phyloP scores from a whole-genome alignment of 2,888 invertebrate species.

The Pemphredon lugubris region DNA sequence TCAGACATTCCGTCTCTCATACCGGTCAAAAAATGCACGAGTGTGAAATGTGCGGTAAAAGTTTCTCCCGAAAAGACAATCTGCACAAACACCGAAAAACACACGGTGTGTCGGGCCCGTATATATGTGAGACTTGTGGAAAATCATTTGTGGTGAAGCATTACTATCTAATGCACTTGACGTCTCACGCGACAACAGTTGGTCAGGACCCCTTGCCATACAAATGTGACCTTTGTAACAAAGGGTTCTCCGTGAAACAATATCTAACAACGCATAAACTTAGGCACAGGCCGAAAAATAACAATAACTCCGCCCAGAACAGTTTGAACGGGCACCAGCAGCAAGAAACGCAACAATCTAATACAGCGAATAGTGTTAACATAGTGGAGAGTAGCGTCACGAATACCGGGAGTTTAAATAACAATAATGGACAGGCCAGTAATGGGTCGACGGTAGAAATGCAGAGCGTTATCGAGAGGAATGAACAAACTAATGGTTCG shows the following conservation, averaged over 20 bases:
- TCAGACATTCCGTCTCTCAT: conserved; percentile 86
- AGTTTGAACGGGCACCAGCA: conserved; percentile 57
- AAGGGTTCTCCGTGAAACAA: conserved; percentile 84
- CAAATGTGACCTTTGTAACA: conserved; percentile 84
- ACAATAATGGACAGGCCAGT: conserved; percentile 67
- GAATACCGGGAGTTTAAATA: conserved; percentile 63
- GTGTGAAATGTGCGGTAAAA: conserved; percentile 84
- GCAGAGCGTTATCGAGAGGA: conserved; percentile 75
- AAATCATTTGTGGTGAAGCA: conserved; percentile 86
- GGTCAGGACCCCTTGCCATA: conserved; percentile 81
- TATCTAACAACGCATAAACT: conserved; percentile 85
- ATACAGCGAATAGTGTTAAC: conserved; percentile 55
- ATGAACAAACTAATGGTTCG: conserved; percentile 69
- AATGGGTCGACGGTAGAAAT: conserved; percentile 75
- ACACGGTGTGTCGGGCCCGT: conserved; percentile 83
- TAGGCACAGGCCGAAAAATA: conserved; percentile 83
- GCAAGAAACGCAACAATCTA: conserved; percentile 67
- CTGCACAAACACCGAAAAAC: conserved; percentile 84
- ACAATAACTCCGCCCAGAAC: conserved; percentile 69
- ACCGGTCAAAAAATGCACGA: conserved; percentile 86
- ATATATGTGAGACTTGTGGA: conserved; percentile 85
- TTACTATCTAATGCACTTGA: conserved; percentile 85
- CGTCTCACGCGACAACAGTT: conserved; percentile 80
- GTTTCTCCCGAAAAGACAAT: conserved; percentile 84
- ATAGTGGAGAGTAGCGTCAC: conserved; percentile 52